Base-by-base conservation (phyloP, 2,797 vertebrate species). In the Choloepus didactylus region DNA sequence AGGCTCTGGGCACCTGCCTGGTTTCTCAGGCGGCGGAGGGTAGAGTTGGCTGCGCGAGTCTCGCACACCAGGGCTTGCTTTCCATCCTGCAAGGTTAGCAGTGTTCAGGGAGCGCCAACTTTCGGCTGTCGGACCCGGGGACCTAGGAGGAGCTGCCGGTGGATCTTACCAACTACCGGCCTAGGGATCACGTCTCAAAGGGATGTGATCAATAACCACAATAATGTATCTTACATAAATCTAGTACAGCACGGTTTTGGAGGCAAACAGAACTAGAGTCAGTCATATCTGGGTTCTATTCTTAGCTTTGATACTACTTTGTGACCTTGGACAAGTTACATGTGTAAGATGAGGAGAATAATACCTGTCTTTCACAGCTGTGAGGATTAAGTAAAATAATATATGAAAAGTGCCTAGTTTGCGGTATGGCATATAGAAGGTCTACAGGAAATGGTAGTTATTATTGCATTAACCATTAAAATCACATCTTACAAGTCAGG, bases 271-370 rank as follows among this genome's bases (percentile, higher is more conserved):
- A 93, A 44, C 72, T 64, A 73, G 35, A 11, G 10, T 79, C 56
- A 89, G 60, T 90, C 73, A 51, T 80, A 44, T 31, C 66, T 56
- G 59, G 56, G 21, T 87, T 92, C 75, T 14, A 25, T 86, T 76
- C 70, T 94, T 59, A 51, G 54, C 66, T 86, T 54, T 86, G 49
- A 86, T n/a, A 83, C 18, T 25, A 11, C 29, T 44, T 81, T 60
- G 82, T 70, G 70, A 60, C 67, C 56, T 92, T 90, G 38, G 62
- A 25, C 59, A 96, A 51, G 75, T 79, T 54, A 91, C 66, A 91
- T 51, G 64, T 83, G 23, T 60, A 66, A 92, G 90, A 91, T 73
- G 19, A 31, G 23, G 66, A 86, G 86, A 95, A 95, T 38, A 59
- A 72, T 51, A 84, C 7, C 27, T 59, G 0, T 60, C 25, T 87